Conservation (phyloP, 2,888 invertebrate species). For the Fissipunctia ypsillon region DNA sequence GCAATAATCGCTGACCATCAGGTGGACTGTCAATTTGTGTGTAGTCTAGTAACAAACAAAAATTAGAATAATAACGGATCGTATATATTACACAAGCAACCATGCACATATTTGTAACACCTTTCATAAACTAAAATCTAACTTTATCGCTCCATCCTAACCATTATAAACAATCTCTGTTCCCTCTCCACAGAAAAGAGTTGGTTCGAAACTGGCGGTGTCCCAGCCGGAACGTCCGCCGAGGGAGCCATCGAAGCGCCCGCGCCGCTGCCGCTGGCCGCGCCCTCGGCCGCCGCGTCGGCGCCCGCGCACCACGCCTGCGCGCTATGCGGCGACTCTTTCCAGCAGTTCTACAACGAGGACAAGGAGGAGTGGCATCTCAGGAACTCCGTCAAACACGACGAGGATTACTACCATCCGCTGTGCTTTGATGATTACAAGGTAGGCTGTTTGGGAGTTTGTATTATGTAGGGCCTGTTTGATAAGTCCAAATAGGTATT, state of each 20-base stretch:
- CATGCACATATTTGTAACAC: no score
- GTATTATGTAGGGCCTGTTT: no score
- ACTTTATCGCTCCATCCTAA: no score
- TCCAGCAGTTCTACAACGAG: conserved; percentile 98
- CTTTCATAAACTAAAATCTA: no score
- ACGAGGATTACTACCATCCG: conserved; percentile 96
- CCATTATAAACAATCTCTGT: no score
- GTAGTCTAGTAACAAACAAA: no score
- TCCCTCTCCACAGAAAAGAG: conserved; percentile 93
- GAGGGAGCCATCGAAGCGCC: conserved; percentile 79
- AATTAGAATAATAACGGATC: no score
- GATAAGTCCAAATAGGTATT: no score
- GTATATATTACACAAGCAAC: no score
- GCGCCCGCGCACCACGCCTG: conserved; percentile 93
- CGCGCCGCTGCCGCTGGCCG: conserved; percentile 75
- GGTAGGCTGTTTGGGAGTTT: conserved; percentile 81
- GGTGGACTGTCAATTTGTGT: no score
- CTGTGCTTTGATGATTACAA: conserved; percentile 96
- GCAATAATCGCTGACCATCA: no score
- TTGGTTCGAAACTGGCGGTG: conserved; percentile 94
- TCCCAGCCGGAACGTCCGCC: conserved; percentile 83
- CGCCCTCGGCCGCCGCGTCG: conserved; percentile 93
- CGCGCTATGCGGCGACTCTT: conserved; percentile 97
- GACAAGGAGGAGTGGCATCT: conserved; percentile 99
- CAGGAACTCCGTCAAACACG: conserved; percentile 94